Percentiles rank a stretch among this genome's conserved stretches.
Evolutionary conservation across 2,113 vertebrate genomes (phyloP).

Genomic region (Cromileptes altivelis): DNA sequence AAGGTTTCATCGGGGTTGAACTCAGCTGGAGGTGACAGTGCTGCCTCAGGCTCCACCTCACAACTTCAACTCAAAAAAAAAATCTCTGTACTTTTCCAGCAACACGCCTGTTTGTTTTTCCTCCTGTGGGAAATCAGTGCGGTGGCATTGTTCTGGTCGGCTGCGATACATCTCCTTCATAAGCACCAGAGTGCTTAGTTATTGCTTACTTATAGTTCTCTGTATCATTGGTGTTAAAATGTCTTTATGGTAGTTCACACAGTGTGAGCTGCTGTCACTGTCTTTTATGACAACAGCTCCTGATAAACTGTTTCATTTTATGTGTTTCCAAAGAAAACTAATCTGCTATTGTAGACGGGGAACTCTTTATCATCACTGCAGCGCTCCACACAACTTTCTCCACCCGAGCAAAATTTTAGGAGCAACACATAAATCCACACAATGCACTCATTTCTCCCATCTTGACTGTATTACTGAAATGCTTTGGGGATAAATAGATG

Average conservation of each 20-base stretch:
- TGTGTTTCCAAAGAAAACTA: neutral
- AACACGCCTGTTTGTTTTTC: neutral
- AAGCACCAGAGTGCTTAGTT: constrained; percentile 11
- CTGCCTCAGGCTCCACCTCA: neutral
- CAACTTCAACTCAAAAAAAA: neutral
- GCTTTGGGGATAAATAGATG: no score
- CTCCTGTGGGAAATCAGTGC: constrained; percentile 47
- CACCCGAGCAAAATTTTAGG: no score
- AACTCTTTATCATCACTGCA: neutral
- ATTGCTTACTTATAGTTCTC: constrained; percentile 15
- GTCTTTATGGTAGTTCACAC: neutral
- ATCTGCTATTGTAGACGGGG: neutral
- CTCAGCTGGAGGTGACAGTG: constrained; percentile 11
- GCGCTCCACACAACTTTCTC: no score
- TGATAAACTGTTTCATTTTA: neutral
- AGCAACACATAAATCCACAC: no score
- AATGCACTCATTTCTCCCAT: no score
- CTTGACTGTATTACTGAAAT: no score
- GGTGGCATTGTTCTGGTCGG: neutral
- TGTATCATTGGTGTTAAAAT: constrained; percentile 1
- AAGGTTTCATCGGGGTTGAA: neutral
- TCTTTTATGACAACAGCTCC: neutral
- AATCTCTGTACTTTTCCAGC: neutral
- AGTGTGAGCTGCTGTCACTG: constrained; percentile 3
- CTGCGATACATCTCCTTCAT: constrained; percentile 16